Base-by-base conservation (phyloP, 2,797 vertebrate species). In the Channallabes apus region DNA sequence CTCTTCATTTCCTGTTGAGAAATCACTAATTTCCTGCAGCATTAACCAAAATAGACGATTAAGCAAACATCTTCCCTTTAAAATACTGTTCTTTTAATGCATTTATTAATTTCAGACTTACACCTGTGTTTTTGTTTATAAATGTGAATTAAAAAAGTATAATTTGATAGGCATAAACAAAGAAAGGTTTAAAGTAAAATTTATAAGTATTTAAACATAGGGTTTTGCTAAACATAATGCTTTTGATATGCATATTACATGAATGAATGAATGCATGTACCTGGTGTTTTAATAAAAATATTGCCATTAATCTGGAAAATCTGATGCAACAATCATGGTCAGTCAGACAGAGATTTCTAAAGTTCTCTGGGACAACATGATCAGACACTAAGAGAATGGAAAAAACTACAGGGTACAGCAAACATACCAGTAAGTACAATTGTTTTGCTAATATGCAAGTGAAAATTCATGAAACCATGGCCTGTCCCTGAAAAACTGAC, bases 1-100 rank as follows among this genome's bases (percentile, higher is more conserved):
- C 88, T 91, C 89, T 90, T 91, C 81, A 91, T 90, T 91, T 93
- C 91, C 91, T 87, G 91, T 88, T 82, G 86, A 88, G 90, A 90
- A 88, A 90, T 87, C 76, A 88, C 88, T 89, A 58, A 92, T 90
- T 90, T 92, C 88, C 88, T 87, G 91, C 80, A 35, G 64, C 29
- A 83, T 75, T 56, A 69, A n/a, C 72, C 41, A 69, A 82, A 77
- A 71, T 32, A 59, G 35, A 72, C 84, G 68, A 77, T 76, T 27
- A n/a, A 46, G 46, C 84, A 62, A 27, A 46, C 22, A 15, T 86
- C 84, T 61, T 67, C 56, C 22, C 41, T 80, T 68, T 54, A 54
- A 54, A 54, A 54, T 14, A 54, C 51, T 54, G 12, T 46, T 15
- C 9, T n/a, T 72, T n/a, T 5, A 72, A 11, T 46, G 24, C 12